Evolutionary conservation across 2,888 invertebrate genomes (phyloP), one percentile per base, ranked within the genome.

Genomic region (Mycalesis mineus): DNA sequence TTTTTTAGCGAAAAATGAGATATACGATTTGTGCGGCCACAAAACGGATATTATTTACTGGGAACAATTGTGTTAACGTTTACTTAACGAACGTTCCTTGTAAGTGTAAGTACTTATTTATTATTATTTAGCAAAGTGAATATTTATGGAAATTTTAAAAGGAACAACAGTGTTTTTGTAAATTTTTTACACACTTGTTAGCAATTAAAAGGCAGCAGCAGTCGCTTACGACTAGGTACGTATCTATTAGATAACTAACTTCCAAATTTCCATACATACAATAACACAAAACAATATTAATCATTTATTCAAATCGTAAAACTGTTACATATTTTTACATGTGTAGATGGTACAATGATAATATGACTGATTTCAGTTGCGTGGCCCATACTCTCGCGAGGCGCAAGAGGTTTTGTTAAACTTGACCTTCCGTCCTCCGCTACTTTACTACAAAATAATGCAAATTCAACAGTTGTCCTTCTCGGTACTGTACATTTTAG

Each of bases 401-500:
- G 58, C n/a, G 47, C 50, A 7, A 61, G 65, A 28, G 61, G 63
- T 6, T 36, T 55, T 29, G 42, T 63, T 3, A 51, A 55, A 13
- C 50, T 73, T 13, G 54, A 62, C 0, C 66, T 88, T 13, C 88
- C 88, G 1, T 40, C 69, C 13, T 67, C 89, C 2, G 88, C 89
- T 1, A 78, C 81, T 3, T 55, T 85, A 8, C 39, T 89, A 28
- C 87, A 86, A 66, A 73, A 82, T 62, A 82, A 88, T 62, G 63
- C 63, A 2, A 41, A 63, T 11, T 82, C 75, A 7, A 84, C 76
- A 4, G 88, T 89, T n/a, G 84, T 88, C 7, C 64, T 89, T 42
- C 72, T 89, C 53, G 89, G 89, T 41, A 89, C 89, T 0, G 88
- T 89, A 17, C 89, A 89, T 65, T 89, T 89, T 61, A 89, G 89